A percentile compares a stretch with the other conserved stretches of the same genome.
Evolutionary conservation across 2,797 vertebrate species (phyloP).

Genomic region (Eupleurogrammus muticus): DNA sequence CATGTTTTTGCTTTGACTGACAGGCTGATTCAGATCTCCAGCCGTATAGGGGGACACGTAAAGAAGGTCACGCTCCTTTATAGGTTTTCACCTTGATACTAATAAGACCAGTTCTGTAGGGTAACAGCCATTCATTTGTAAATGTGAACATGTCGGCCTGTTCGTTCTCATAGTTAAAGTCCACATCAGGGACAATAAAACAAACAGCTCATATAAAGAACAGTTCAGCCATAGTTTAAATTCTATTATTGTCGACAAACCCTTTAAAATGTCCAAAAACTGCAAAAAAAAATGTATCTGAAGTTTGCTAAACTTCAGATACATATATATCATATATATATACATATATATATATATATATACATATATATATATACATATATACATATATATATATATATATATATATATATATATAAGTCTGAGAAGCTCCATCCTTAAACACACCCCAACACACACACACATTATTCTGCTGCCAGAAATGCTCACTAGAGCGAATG

Average conservation of each 20-base stretch:
- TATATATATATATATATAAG: no score
- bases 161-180: neutral
- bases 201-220: neutral
- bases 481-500: neutral
- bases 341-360: no score
- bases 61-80: constrained; percentile 9
- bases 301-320: no score
- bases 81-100: neutral
- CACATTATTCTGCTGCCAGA: neutral
- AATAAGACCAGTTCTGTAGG: neutral
- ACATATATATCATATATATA: no score
- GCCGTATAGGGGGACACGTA: neutral
- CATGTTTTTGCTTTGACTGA: constrained; percentile 18
- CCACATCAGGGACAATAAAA: neutral
- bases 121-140: constrained; percentile 10
- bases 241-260: neutral
- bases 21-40: constrained; percentile 6
- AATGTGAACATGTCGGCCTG: neutral
- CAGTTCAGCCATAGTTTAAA: neutral
- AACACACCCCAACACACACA: neutral
- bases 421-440: no score
- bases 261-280: neutral
- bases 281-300: no score
- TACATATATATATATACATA: no score
- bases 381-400: no score